Percentiles rank a stretch among this genome's conserved stretches.
Conservation (phyloP, 2,888 invertebrate species). For the Chrysodeixis includens region DNA sequence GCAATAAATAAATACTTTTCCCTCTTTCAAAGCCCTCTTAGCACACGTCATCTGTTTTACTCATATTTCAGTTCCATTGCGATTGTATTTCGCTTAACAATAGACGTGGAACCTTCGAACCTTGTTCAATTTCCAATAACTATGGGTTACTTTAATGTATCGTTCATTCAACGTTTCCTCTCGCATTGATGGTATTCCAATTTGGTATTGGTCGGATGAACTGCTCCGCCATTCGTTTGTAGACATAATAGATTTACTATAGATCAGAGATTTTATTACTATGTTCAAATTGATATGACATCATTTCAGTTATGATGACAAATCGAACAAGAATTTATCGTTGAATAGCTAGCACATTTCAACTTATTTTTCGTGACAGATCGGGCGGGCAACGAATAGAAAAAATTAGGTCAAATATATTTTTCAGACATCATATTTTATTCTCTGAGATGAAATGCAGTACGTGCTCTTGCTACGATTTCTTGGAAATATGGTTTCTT, state of each 20-base stretch:
- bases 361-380: no score
- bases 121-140: constrained; percentile 62
- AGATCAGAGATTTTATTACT: constrained; percentile 39
- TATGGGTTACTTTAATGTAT: constrained; percentile 53
- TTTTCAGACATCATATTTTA: not conserved
- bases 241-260: constrained; percentile 43
- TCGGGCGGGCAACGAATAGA: not conserved
- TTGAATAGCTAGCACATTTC: not conserved
- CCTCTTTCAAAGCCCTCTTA: constrained; percentile 20
- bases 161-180: constrained; percentile 45
- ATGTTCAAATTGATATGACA: constrained; percentile 34
- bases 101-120: constrained; percentile 54
- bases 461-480: not conserved
- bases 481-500: constrained; percentile 4
- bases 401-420: not conserved
- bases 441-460: not conserved
- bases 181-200: constrained; percentile 55
- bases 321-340: constrained; percentile 17
- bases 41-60: constrained; percentile 33
- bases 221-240: constrained; percentile 45
- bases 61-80: constrained; percentile 59
- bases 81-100: constrained; percentile 61
- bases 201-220: constrained; percentile 47
- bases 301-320: constrained; percentile 34
- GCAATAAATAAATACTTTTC: constrained; percentile 18